phyloP scores from a whole-genome alignment of 2,888 invertebrate genomes.

The Bugulina stolonifera region DNA sequence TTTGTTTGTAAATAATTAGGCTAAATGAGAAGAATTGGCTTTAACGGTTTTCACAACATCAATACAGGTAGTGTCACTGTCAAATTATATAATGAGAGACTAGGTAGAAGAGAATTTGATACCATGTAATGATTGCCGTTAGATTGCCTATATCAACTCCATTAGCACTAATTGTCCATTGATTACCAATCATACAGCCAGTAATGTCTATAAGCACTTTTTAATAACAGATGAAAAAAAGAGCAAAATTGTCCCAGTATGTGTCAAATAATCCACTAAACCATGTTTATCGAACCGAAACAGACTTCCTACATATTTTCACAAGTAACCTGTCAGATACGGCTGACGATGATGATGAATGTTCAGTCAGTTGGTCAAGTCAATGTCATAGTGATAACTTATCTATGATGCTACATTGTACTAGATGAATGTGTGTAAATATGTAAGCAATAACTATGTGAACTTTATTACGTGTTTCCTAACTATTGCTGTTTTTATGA shows the following conservation, averaged over 20 bases:
- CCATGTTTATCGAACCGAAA: not conserved
- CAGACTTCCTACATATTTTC: not conserved
- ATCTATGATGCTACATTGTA: no score
- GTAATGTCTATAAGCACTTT: not conserved
- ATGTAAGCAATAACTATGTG: no score
- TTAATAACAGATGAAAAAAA: not conserved
- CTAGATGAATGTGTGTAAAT: no score
- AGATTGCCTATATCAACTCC: conserved; percentile 2
- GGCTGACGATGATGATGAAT: not conserved
- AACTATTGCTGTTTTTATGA: no score
- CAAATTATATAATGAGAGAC: conserved; percentile 5
- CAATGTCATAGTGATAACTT: not conserved
- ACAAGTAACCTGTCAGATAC: not conserved
- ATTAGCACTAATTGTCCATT: conserved; percentile 8
- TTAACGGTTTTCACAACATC: not conserved
- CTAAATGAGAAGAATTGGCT: not conserved
- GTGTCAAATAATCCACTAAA: not conserved
- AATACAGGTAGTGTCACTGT: not conserved
- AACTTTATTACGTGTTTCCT: not conserved
- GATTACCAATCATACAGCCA: not conserved
- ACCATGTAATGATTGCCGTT: not conserved
- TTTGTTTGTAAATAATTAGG: conserved; percentile 18
- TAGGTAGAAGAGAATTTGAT: conserved; percentile 1
- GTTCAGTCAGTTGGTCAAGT: not conserved
- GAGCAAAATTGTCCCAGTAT: not conserved